Evolutionary conservation across 2,888 invertebrate genomes (phyloP), one percentile per base, ranked within the genome.

Genomic region (Patella ulyssiponensis): DNA sequence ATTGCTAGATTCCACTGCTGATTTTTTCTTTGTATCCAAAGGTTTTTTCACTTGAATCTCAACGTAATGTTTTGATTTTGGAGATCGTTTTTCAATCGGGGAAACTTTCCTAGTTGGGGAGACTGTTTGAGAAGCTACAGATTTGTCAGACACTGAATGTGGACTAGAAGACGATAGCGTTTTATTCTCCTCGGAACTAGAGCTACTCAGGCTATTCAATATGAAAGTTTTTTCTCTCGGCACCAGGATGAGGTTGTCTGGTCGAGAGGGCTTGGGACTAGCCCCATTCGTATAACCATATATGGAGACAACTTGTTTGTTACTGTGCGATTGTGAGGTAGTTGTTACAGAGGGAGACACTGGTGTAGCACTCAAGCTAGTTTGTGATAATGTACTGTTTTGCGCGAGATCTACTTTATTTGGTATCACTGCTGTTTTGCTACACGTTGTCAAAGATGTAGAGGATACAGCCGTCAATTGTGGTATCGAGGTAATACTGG

Each of bases 151-250:
- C 33, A 85, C 80, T 20, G 85, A 82, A 11, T 86, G 87, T 15
- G 86, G 87, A 27, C 54, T 73, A 73, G 53, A 53, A 3, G 52
- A 12, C 20, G 73, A 54, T 15, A 77, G 78, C 69, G 77, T 83
- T 14, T 80, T 75, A 20, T 80, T 77, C 44, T 82, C 82, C 44
- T 82, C 82, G 11, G 64, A 64, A 14, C 64, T 64, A 23, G 64
- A 23, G 17, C 85, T 83, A 77, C 87, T 81, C 52, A 81, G 86
- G 69, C 86, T 86, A 78, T 86, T 85, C 72, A 85, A 85, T 64
- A 83, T 75, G 72, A 84, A 86, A 56, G 83, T 82, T 77, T 86
- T 87, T 27, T 88, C 88, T 73, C 84, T 83, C 51, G 87, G 84
- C 33, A 84, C 85, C 23, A 88, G 79, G 70, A 88, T 85, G 23